phyloP scores from a whole-genome alignment of 2,797 vertebrate species.

The Choloepus didactylus region DNA sequence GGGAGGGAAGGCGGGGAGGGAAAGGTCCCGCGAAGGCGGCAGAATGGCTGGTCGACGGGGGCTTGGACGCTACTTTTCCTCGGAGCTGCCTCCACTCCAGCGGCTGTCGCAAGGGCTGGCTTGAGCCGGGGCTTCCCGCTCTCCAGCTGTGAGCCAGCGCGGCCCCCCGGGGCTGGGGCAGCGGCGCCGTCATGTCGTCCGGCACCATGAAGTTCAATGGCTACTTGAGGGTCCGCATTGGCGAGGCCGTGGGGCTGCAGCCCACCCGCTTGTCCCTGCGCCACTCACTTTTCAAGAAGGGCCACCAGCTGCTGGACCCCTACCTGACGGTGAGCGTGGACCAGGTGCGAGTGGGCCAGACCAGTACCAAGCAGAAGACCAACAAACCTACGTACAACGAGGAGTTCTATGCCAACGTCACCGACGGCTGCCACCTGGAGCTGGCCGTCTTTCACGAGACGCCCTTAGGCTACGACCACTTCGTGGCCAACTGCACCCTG shows the following conservation, averaged over 20 bases:
- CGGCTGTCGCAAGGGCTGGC: constrained; percentile 54
- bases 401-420: constrained; percentile 94
- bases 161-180: constrained; percentile 5
- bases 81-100: constrained; percentile 17
- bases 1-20: constrained; percentile 69
- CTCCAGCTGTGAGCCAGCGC: constrained; percentile 5
- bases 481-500: constrained; percentile 97
- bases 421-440: constrained; percentile 92
- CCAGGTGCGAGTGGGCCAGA: constrained; percentile 95
- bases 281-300: constrained; percentile 96
- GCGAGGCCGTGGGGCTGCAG: constrained; percentile 96
- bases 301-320: constrained; percentile 92
- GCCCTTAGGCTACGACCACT: constrained; percentile 97
- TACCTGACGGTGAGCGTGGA: constrained; percentile 98
- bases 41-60: constrained; percentile 73
- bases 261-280: constrained; percentile 95
- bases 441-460: constrained; percentile 97
- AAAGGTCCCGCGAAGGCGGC: constrained; percentile 33
- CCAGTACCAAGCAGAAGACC: constrained; percentile 96
- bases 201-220: constrained; percentile 96
- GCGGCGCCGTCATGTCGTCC: constrained; percentile 84
- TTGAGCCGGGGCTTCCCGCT: constrained; percentile 69
- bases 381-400: constrained; percentile 98
- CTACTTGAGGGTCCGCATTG: constrained; percentile 94
- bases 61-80: constrained; percentile 65